phyloP scores from a whole-genome alignment of 2,888 invertebrate species.

The Emesis furor region DNA sequence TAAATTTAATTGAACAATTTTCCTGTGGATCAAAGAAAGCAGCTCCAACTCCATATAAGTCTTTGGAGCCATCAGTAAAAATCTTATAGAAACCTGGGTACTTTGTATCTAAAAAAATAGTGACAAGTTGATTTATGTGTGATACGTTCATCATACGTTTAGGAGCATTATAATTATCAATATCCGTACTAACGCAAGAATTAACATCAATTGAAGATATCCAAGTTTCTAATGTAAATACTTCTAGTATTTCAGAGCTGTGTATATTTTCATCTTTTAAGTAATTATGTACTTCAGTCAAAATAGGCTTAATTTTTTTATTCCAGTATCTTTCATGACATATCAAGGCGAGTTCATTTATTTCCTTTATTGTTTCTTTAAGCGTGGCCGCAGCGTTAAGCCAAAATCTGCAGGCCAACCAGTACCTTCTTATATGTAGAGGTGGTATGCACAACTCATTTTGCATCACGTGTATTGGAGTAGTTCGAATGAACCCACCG shows the following conservation, averaged over 20 bases:
- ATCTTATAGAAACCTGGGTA: not conserved
- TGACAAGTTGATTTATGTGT: not conserved
- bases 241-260: not conserved
- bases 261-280: not conserved
- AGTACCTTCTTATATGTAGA: slow-evolving; percentile 21
- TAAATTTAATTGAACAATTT: not conserved
- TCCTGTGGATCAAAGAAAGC: not conserved
- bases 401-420: not conserved
- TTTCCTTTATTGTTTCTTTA: not conserved
- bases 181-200: not conserved
- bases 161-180: not conserved
- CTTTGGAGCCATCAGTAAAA: slow-evolving; percentile 6
- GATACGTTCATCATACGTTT: not conserved
- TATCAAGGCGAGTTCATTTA: not conserved
- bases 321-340: not conserved
- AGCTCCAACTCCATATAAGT: not conserved
- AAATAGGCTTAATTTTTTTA: not conserved
- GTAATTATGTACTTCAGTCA: slow-evolving; percentile 22
- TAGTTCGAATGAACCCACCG: slow-evolving; percentile 17
- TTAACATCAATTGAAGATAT: not conserved
- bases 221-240: not conserved
- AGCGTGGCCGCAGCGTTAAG: not conserved
- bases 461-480: slow-evolving; percentile 35
- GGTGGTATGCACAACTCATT: slow-evolving; percentile 16
- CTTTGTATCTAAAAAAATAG: not conserved